Base-by-base conservation (phyloP, 2,888 invertebrate species). In the Trichopoda pennipes region DNA sequence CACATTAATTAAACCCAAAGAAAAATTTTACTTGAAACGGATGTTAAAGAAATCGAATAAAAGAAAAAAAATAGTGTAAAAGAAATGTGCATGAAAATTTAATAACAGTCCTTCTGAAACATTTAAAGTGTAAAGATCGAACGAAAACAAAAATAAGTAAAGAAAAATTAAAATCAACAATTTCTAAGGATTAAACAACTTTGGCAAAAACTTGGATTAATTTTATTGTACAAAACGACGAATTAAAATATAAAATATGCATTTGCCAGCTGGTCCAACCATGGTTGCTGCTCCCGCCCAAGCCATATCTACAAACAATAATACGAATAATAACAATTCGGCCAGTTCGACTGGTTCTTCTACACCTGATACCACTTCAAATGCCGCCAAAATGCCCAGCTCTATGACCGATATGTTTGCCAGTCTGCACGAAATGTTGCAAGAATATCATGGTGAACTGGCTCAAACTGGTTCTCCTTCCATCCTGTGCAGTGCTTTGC, bases 391-490 rank as follows among this genome's bases (percentile, higher is more conserved):
- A 86, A 90, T 93, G 89, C 92, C 93, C 87, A 92, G 93, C 85
- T 93, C 93, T 85, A 94, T 94, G 93, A 94, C 94, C 91, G 96
- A 96, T 87, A 94, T 95, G 92, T 95, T 94, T 91, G 92, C 94
- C 85, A 94, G 94, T 86, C 93, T 96, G 86, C 94, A 95, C 89
- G 96, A 96, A 87, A 94, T 95, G 88, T 93, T 96, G 85, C 94
- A 95, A 91, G 96, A 97, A 89, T 97, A 95, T 89, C 97, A 97
- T 88, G 98, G 98, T n/a, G 96, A 97, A 90, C 92, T 99, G 88
- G 96, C 98, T 86, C 95, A 95, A 90, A 99, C 99, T 35, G 99
- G 98, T 64, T 97, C 97, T 83, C 99, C 99, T 0, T 96, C 98
- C 84, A 96, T 99, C 85, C 93, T 99, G 80, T 99, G 99, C 92